phyloP scores from a whole-genome alignment of 1,140 invertebrate genomes.

The Anthonomus grandis region DNA sequence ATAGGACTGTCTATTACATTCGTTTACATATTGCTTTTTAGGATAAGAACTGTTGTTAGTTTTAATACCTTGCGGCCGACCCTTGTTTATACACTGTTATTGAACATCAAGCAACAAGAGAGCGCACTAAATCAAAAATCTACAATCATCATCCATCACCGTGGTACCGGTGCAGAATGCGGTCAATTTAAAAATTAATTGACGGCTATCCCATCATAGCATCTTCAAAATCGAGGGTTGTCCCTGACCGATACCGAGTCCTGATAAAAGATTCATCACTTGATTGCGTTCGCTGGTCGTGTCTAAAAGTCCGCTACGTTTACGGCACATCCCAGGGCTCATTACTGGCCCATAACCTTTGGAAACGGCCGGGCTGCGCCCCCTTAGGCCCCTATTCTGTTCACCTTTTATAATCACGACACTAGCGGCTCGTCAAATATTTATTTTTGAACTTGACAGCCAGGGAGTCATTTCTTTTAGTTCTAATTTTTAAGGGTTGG shows the following conservation, averaged over 20 bases:
- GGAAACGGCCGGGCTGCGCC: conserved; percentile 17
- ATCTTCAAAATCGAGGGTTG: conserved; percentile 18
- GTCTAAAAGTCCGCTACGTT: conserved; percentile 30
- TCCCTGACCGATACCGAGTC: conserved; percentile 21
- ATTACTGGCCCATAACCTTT: conserved; percentile 27
- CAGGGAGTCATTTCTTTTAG: too few relatives aligned
- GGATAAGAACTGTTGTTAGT: too few relatives aligned
- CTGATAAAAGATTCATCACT: conserved; percentile 35
- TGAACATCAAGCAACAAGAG: too few relatives aligned
- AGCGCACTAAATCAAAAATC: too few relatives aligned
- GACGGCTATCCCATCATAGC: background rate
- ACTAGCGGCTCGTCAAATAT: conserved; percentile 9
- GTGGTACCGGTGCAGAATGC: background rate
- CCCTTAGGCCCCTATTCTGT: background rate
- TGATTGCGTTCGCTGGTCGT: conserved; percentile 28
- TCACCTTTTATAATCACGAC: conserved; percentile 14
- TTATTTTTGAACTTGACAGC: too few relatives aligned
- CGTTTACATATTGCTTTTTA: too few relatives aligned
- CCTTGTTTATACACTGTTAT: too few relatives aligned
- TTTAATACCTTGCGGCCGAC: too few relatives aligned
- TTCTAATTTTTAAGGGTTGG: too few relatives aligned
- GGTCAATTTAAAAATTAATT: conserved; percentile 3
- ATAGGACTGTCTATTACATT: too few relatives aligned
- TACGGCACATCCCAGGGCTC: conserved; percentile 24
- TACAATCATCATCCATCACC: background rate